Base-by-base conservation (phyloP, 1,140 invertebrate genomes). In the Physella acuta region DNA sequence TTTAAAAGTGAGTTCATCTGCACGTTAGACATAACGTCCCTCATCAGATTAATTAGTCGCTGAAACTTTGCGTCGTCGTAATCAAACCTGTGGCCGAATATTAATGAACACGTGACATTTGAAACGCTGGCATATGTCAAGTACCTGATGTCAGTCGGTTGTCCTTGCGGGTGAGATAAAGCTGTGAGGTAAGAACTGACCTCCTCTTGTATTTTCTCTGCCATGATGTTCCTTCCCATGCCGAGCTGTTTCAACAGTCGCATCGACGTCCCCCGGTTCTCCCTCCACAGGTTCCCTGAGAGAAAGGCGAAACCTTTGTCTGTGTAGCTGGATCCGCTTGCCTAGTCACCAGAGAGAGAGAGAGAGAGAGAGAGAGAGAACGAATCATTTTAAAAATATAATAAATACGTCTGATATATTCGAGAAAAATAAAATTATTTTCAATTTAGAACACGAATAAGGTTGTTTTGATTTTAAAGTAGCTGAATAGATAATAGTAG, bases 41-140 rank as follows among this genome's bases (percentile, higher is more conserved):
- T 55, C n/a, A 55, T 11, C 11, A 17, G 53, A 2, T 5, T 30
- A 11, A 55, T 55, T n/a, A n/a, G 33, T 44, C 34, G 62, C 62
- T 73, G 62, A 55, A 55, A 55, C n/a, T 55, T 30, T 55, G 3
- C 17, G 31, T 55, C 53, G n/a, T 55, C 53, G n/a, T 55, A 55
- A 2, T 55, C 53, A 17, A 55, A 55, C 31, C 53, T 11, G 24
- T 28, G 11, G 17, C 53, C 53, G 31, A 55, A 30, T 11, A 55
- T 55, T 5, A 55, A 30, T 2, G 53, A 55, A n/a, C 53, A 55
- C 11, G 31, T 55, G 5, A 55, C 26, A 55, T 55, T 55, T 1
- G 53, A 55, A 2, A 30, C 31, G 24, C 53, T 55, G 17, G 31
- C 17, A 55, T 55, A 30, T 8, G 53, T 55, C 11, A 55, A 30